Percentiles rank a stretch among this genome's conserved stretches.
Evolutionary conservation across 2,797 vertebrate species (phyloP).

Genomic region (Melanotaenia boesemani): DNA sequence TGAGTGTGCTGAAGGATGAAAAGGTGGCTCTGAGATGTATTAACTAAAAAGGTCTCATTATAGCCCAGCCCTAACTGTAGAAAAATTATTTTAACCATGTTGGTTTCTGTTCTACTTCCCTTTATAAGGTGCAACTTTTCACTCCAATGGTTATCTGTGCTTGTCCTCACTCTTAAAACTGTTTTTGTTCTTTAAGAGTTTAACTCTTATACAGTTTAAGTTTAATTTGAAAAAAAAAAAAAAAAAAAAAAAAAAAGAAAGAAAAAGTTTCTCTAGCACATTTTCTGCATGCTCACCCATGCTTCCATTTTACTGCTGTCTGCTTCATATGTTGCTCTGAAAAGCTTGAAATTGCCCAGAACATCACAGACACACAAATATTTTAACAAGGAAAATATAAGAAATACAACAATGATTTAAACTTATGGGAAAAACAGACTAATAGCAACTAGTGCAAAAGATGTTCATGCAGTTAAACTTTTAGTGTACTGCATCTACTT

Average conservation of each 20-base stretch:
- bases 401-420: neutral
- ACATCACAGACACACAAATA: neutral
- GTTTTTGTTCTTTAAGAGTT: too few relatives aligned
- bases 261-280: neutral
- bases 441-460: neutral
- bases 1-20: too few relatives aligned
- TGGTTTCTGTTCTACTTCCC: neutral
- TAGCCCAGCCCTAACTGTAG: too few relatives aligned
- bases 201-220: too few relatives aligned
- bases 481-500: neutral
- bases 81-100: neutral
- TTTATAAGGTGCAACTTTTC: neutral
- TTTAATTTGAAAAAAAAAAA: too few relatives aligned
- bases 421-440: neutral
- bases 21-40: too few relatives aligned
- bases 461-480: neutral
- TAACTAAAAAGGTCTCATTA: too few relatives aligned
- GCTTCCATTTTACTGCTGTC: neutral
- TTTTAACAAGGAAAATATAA: too few relatives aligned
- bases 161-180: too few relatives aligned
- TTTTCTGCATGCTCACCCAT: neutral
- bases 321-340: neutral
- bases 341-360: neutral
- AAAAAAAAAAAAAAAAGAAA: too few relatives aligned
- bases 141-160: too few relatives aligned